These are phyloP conservation scores for Aratinga solstitialis DNA, from an alignment of 2,797 vertebrate genomes.

Conservation along the genomic window DNA sequence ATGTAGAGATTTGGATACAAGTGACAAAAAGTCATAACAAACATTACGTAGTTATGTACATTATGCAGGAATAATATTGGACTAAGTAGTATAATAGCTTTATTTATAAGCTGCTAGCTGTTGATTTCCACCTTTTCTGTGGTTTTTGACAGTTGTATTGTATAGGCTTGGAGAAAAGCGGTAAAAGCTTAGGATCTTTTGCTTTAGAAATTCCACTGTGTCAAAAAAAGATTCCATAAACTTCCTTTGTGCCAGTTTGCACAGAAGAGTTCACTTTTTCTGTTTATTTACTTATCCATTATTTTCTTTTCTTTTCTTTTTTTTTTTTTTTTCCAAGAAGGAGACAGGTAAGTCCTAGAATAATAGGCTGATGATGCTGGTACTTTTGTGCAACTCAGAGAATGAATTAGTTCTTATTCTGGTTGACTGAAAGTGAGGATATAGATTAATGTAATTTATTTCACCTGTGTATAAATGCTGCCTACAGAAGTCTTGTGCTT, in stretches of 20 bases:
- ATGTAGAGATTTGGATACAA: not conserved
- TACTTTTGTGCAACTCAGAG: not conserved
- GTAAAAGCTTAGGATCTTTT: not conserved
- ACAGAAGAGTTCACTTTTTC: not conserved
- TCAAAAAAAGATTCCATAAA: not conserved
- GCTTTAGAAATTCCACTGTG: not conserved
- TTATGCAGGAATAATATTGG: not conserved
- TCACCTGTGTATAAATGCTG: not conserved
- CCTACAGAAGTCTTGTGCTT: not conserved
- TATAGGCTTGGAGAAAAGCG: not conserved
- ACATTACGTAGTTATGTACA: not conserved
- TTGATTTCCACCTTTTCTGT: not conserved
- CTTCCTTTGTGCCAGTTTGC: not conserved
- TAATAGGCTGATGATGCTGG: not conserved
- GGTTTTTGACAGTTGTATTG: not conserved
- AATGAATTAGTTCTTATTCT: not conserved
- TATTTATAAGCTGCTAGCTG: not conserved
- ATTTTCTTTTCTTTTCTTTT: no score
- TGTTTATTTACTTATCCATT: not conserved
- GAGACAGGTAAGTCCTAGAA: not conserved
- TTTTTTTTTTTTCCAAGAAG: not conserved
- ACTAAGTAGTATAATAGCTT: not conserved
- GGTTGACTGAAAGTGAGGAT: not conserved
- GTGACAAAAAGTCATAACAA: not conserved
- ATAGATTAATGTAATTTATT: not conserved